These are phyloP conservation scores for Metallyticus violacea DNA, from an alignment of 2,888 invertebrate genomes.

Conservation along the genomic window DNA sequence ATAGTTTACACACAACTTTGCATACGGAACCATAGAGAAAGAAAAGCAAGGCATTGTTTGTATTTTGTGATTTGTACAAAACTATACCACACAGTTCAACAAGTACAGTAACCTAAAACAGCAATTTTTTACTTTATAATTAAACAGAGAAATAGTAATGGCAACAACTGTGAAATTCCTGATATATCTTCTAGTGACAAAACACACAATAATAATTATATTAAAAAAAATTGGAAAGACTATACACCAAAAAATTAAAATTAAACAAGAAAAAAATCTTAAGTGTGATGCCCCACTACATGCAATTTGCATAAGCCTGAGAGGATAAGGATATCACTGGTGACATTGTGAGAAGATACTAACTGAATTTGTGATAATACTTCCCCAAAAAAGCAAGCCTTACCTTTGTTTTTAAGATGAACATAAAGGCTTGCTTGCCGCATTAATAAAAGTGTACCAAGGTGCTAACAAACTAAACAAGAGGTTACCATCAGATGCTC, in stretches of 20 bases:
- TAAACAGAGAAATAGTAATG: not conserved
- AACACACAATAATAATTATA: not conserved
- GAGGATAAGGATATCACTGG: not conserved
- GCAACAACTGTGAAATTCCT: not conserved
- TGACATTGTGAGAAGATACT: no score
- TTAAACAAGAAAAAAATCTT: no score
- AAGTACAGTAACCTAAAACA: not conserved
- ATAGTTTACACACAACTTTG: not conserved
- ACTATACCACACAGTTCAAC: not conserved
- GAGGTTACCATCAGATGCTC: not conserved
- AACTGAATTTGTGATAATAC: not conserved
- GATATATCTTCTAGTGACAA: not conserved
- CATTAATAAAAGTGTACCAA: not conserved
- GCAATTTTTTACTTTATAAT: not conserved
- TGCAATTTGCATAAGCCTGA: not conserved
- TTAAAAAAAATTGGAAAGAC: not conserved
- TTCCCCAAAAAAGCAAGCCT: not conserved
- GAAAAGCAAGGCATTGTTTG: not conserved
- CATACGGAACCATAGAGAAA: not conserved
- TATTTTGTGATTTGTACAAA: not conserved
- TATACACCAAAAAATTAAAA: no score
- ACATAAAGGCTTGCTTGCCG: not conserved
- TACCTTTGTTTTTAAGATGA: not conserved
- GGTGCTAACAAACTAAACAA: not conserved
- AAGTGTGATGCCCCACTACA: not conserved